Evolutionary conservation across 2,113 vertebrate species (phyloP).

Genomic region (Hydrolagus affinis): DNA sequence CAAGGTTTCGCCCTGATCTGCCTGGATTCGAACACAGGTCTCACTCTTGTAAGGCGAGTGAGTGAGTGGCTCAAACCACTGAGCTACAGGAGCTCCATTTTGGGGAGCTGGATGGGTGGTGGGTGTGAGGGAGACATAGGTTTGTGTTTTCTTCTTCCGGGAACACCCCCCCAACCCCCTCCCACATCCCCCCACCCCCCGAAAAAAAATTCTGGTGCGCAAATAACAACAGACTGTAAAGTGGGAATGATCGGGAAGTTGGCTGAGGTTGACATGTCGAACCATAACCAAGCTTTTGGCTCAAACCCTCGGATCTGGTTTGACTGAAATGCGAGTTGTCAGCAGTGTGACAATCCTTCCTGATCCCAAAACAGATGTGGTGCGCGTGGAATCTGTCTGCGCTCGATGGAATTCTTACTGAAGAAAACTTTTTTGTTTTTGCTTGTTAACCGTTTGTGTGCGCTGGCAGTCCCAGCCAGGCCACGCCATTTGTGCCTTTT

Average conservation of each 20-base stretch:
- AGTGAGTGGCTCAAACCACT: too few species aligned
- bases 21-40: too few species aligned
- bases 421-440: not conserved
- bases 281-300: not conserved
- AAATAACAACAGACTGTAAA: not conserved
- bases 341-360: slow-evolving; percentile 12
- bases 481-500: too few species aligned
- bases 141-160: not conserved
- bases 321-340: slow-evolving; percentile 15
- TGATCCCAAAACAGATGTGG: slow-evolving; percentile 27
- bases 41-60: too few species aligned
- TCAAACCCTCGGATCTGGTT: not conserved
- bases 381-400: slow-evolving; percentile 6
- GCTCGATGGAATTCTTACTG: not conserved
- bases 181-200: too few species aligned
- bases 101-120: too few species aligned
- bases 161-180: too few species aligned
- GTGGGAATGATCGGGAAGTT: not conserved
- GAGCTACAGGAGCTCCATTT: too few species aligned
- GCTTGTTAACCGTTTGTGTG: slow-evolving; percentile 10
- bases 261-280: slow-evolving; percentile 17
- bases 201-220: not conserved
- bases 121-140: not conserved
- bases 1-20: too few species aligned
- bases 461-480: not conserved